These are phyloP conservation scores for Equus przewalskii DNA, from an alignment of 2,113 vertebrate species.

Conservation along the genomic window DNA sequence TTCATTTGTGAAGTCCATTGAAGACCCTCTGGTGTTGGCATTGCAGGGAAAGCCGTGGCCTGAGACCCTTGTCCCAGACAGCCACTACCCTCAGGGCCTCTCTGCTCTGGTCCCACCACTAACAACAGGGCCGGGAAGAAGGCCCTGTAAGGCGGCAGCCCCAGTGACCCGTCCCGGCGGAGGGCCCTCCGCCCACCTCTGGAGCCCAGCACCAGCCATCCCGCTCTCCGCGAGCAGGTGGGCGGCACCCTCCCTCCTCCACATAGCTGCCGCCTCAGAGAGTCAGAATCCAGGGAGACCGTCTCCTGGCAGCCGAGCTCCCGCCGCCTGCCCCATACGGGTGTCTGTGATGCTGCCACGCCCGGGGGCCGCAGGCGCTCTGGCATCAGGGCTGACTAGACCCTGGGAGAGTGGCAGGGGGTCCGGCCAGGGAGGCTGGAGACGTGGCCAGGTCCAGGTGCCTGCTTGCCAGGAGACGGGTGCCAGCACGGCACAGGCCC, in stretches of 20 bases:
- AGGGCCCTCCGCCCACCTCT: neutral
- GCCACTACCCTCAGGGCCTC: no score
- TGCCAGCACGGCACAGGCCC: no score
- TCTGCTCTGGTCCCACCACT: neutral
- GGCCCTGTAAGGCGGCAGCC: no score
- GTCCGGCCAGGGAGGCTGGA: neutral
- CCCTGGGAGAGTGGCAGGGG: neutral
- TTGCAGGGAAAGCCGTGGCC: neutral
- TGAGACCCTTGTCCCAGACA: neutral
- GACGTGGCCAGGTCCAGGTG: neutral
- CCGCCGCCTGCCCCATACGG: neutral
- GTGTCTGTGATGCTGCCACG: neutral
- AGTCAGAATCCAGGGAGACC: conserved; percentile 75
- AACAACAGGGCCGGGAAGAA: neutral
- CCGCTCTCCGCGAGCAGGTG: neutral
- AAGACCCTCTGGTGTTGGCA: neutral
- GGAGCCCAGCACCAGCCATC: neutral
- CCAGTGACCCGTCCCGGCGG: neutral
- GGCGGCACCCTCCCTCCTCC: neutral
- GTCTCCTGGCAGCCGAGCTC: conserved; percentile 73
- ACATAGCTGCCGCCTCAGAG: neutral
- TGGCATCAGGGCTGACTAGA: neutral
- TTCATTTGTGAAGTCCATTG: neutral
- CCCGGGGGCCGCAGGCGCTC: neutral
- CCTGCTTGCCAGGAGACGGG: neutral